Evolutionary conservation across 1,140 invertebrate species (phyloP).

Genomic region (Bradynema listronoti): DNA sequence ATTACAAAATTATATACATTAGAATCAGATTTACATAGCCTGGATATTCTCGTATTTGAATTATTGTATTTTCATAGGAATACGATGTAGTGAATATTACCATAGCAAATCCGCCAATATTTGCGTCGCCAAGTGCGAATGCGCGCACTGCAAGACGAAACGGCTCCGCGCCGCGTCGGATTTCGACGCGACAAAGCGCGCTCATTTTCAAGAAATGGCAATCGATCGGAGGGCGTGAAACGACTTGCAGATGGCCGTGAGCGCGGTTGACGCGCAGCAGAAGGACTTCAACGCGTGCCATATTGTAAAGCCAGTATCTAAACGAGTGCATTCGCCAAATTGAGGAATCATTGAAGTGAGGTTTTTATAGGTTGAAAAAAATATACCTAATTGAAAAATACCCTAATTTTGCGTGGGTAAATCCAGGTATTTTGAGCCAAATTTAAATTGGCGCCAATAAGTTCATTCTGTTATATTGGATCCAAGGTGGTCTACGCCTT

Average conservation of each 20-base stretch:
- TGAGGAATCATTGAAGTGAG: background rate
- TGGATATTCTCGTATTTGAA: no score
- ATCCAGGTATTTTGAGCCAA: no score
- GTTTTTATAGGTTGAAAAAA: no score
- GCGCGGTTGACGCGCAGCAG: conserved; percentile 34
- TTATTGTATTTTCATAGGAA: no score
- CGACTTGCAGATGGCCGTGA: conserved; percentile 40
- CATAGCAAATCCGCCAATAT: conserved; percentile 41
- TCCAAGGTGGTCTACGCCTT: no score
- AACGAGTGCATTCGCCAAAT: conserved; percentile 7
- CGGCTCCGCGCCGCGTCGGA: conserved; percentile 28
- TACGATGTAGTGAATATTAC: no score
- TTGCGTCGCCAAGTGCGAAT: conserved; percentile 31
- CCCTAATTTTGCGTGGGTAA: no score
- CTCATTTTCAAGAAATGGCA: conserved; percentile 37
- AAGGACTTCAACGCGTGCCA: conserved; percentile 38
- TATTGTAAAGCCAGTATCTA: conserved; percentile 46
- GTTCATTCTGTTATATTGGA: no score
- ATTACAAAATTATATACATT: no score
- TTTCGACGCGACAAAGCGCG: conserved; percentile 38
- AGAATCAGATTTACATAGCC: no score
- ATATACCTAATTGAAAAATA: no score
- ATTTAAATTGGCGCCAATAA: no score
- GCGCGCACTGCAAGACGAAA: conserved; percentile 38
- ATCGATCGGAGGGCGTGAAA: conserved; percentile 31